phyloP scores from a whole-genome alignment of 2,113 vertebrate species.

The Perca schrenkii region DNA sequence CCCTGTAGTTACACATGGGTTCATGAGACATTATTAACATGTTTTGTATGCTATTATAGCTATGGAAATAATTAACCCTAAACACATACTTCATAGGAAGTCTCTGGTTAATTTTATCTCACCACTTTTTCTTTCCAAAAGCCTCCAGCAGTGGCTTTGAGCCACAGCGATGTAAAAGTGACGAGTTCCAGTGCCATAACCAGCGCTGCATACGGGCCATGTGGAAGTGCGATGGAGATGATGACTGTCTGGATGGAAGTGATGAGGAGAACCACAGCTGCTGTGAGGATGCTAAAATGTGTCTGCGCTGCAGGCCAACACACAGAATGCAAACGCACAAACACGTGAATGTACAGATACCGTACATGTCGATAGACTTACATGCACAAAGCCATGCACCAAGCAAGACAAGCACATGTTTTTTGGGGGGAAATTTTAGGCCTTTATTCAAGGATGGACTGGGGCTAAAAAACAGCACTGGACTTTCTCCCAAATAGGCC shows the following conservation, averaged over 20 bases:
- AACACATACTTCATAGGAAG: conserved; percentile 36
- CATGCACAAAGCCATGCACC: conserved; percentile 5
- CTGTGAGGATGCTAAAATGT: conserved; percentile 81
- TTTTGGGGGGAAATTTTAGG: neutral
- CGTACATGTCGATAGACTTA: neutral
- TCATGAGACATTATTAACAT: conserved; percentile 58
- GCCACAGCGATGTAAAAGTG: conserved; percentile 86
- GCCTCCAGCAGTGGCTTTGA: conserved; percentile 82
- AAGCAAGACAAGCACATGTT: conserved; percentile 27
- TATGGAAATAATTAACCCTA: conserved; percentile 46
- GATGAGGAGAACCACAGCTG: conserved; percentile 91
- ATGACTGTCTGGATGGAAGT: conserved; percentile 96
- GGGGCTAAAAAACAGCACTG: too few species aligned
- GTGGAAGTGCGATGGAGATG: conserved; percentile 97
- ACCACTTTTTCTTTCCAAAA: conserved; percentile 55
- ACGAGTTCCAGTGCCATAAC: conserved; percentile 95
- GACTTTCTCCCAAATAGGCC: too few species aligned
- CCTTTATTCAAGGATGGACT: too few species aligned
- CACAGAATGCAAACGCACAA: conserved; percentile 16
- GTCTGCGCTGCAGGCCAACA: neutral
- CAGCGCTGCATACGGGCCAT: conserved; percentile 90
- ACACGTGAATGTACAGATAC: neutral
- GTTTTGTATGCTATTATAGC: conserved; percentile 52
- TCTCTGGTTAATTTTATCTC: conserved; percentile 32
- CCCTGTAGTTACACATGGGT: conserved; percentile 49